These are phyloP conservation scores for Potorous gilbertii DNA, from an alignment of 2,797 vertebrate species.

Conservation along the genomic window DNA sequence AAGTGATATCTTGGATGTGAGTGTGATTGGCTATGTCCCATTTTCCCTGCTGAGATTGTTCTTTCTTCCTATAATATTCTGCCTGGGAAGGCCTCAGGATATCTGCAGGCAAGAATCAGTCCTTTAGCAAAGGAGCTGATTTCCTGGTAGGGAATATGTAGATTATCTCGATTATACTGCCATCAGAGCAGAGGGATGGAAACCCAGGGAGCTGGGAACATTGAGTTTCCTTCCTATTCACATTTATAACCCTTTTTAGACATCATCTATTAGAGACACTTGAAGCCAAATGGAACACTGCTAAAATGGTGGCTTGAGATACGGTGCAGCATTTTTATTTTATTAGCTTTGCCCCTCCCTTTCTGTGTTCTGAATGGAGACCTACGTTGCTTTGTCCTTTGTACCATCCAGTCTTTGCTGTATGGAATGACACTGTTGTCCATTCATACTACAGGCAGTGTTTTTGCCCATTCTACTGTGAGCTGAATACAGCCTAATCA, in stretches of 20 bases:
- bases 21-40: not conserved
- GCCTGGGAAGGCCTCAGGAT: not conserved
- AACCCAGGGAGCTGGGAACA: conserved; percentile 46
- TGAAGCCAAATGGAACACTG: conserved; percentile 59
- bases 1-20: not conserved
- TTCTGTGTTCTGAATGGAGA: conserved; percentile 39
- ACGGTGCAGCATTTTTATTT: conserved; percentile 57
- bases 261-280: conserved; percentile 64
- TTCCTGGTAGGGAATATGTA: not conserved
- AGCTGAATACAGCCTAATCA: not conserved
- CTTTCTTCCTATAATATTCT: conserved; percentile 12
- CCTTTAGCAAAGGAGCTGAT: conserved; percentile 35
- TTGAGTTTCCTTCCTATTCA: conserved; percentile 56
- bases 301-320: conserved; percentile 59
- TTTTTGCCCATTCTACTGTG: not conserved
- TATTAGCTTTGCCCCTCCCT: conserved; percentile 51
- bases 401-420: not conserved
- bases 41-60: conserved; percentile 20
- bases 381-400: not conserved
- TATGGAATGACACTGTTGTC: not conserved
- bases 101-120: conserved; percentile 38
- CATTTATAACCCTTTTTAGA: conserved; percentile 53
- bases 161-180: conserved; percentile 41
- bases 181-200: conserved; percentile 30
- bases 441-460: not conserved